phyloP scores from a whole-genome alignment of 2,113 vertebrate species.

The Hydrochoerus hydrochaeris region DNA sequence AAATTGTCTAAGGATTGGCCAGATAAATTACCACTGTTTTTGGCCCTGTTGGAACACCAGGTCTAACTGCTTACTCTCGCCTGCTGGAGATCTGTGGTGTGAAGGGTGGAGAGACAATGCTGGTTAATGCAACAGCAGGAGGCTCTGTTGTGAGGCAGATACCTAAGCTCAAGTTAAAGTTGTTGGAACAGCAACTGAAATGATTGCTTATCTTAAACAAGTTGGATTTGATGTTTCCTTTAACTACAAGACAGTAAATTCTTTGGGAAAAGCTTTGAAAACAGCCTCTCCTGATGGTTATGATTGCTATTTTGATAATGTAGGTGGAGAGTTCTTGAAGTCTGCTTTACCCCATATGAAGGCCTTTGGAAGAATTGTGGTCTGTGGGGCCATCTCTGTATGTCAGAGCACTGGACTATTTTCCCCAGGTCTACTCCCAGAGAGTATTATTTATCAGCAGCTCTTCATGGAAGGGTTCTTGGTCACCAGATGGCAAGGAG shows the following conservation, averaged over 20 bases:
- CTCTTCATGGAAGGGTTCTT: slow-evolving; percentile 92
- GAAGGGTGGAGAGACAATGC: slow-evolving; percentile 90
- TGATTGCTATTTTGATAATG: slow-evolving; percentile 94
- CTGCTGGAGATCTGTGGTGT: slow-evolving; percentile 89
- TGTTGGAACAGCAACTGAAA: slow-evolving; percentile 90
- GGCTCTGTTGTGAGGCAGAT: slow-evolving; percentile 92
- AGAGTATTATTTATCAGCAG: slow-evolving; percentile 87
- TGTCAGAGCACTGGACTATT: slow-evolving; percentile 87
- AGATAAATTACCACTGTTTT: slow-evolving; percentile 87
- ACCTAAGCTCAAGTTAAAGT: slow-evolving; percentile 92
- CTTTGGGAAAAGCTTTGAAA: slow-evolving; percentile 89
- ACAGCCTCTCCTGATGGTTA: slow-evolving; percentile 92
- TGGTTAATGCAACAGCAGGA: slow-evolving; percentile 93
- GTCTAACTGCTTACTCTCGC: slow-evolving; percentile 92
- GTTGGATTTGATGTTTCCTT: slow-evolving; percentile 92
- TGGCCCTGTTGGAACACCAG: slow-evolving; percentile 94
- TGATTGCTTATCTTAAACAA: slow-evolving; percentile 90
- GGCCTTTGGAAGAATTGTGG: slow-evolving; percentile 90
- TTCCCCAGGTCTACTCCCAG: slow-evolving; percentile 89
- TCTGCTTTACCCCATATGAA: slow-evolving; percentile 91
- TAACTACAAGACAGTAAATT: slow-evolving; percentile 92
- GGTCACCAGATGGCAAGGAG: slow-evolving; percentile 82
- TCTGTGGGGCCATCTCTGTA: slow-evolving; percentile 91
- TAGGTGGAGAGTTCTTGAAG: slow-evolving; percentile 90
- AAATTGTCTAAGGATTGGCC: slow-evolving; percentile 88